These are phyloP conservation scores for Coelinius sp. DNA, from an alignment of 2,888 invertebrate species.

Conservation along the genomic window DNA sequence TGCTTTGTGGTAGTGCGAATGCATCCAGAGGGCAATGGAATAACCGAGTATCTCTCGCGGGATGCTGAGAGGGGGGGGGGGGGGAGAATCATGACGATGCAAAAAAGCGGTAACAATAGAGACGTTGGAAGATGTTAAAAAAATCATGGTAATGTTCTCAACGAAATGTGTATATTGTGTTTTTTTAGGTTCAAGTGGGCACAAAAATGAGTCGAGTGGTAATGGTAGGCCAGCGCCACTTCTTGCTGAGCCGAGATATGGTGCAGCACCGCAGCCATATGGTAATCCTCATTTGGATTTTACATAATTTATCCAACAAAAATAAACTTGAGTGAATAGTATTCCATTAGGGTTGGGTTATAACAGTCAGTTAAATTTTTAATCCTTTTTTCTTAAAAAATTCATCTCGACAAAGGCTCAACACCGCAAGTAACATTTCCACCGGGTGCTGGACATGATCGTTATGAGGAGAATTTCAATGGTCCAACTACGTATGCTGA, in stretches of 20 bases:
- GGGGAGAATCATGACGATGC: slow-evolving; percentile 27
- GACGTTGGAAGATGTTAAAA: slow-evolving; percentile 32
- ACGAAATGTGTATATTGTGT: slow-evolving; percentile 48
- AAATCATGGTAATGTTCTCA: slow-evolving; percentile 47
- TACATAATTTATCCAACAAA: slow-evolving; percentile 15
- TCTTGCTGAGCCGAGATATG: slow-evolving; percentile 90
- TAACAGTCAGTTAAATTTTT: not conserved
- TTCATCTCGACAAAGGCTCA: slow-evolving; percentile 53
- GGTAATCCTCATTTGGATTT: slow-evolving; percentile 77
- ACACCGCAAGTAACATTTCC: slow-evolving; percentile 65
- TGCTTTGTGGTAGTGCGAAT: slow-evolving; percentile 14
- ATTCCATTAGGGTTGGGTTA: slow-evolving; percentile 13
- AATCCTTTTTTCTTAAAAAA: not conserved
- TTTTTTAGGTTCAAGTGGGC: slow-evolving; percentile 62
- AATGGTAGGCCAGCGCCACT: slow-evolving; percentile 83
- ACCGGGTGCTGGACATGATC: slow-evolving; percentile 65
- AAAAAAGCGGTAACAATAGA: not conserved
- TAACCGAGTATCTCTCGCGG: not conserved
- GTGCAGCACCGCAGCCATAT: slow-evolving; percentile 89
- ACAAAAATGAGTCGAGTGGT: slow-evolving; percentile 69
- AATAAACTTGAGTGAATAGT: not conserved
- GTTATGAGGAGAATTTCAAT: slow-evolving; percentile 68
- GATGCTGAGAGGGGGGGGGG: not conserved
- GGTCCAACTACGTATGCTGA: slow-evolving; percentile 68
- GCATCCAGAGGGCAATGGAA: slow-evolving; percentile 14